Conservation (phyloP, 2,113 vertebrate genomes). For the Rhinolophus ferrumequinum region DNA sequence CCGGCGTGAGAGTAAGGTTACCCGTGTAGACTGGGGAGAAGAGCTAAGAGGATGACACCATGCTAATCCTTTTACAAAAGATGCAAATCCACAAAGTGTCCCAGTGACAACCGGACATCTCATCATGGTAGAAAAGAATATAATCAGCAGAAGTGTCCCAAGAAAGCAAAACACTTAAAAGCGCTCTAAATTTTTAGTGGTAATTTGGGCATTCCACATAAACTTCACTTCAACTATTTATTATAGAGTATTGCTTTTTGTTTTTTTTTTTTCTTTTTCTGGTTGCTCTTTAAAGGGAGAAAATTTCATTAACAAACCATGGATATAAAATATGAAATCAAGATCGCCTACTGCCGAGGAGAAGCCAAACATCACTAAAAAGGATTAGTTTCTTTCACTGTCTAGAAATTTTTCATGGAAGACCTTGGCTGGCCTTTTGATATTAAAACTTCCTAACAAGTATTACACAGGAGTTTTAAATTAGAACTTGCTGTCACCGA, state of each 20-base stretch:
- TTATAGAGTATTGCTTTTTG: slow-evolving; percentile 65
- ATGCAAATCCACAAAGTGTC: slow-evolving; percentile 66
- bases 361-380: slow-evolving; percentile 87
- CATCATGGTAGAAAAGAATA: slow-evolving; percentile 46
- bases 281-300: slow-evolving; percentile 83
- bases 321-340: slow-evolving; percentile 87
- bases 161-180: slow-evolving; percentile 72
- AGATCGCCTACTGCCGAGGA: slow-evolving; percentile 82
- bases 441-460: slow-evolving; percentile 90
- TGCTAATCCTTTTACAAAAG: slow-evolving; percentile 69
- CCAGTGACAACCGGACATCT: slow-evolving; percentile 62
- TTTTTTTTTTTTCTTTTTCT: slow-evolving; percentile 69
- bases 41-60: slow-evolving; percentile 6
- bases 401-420: slow-evolving; percentile 88
- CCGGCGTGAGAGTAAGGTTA: not conserved
- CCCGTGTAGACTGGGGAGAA: slow-evolving; percentile 19
- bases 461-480: slow-evolving; percentile 89
- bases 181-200: slow-evolving; percentile 67
- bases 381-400: slow-evolving; percentile 88
- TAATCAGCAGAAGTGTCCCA: slow-evolving; percentile 70
- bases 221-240: slow-evolving; percentile 81
- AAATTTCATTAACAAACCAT: slow-evolving; percentile 85
- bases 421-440: slow-evolving; percentile 90
- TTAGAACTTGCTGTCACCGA: slow-evolving; percentile 87
- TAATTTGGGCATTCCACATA: slow-evolving; percentile 77